Percentiles rank a stretch among this genome's conserved stretches.
Evolutionary conservation across 1,140 invertebrate genomes (phyloP).

Genomic region (Apis florea): DNA sequence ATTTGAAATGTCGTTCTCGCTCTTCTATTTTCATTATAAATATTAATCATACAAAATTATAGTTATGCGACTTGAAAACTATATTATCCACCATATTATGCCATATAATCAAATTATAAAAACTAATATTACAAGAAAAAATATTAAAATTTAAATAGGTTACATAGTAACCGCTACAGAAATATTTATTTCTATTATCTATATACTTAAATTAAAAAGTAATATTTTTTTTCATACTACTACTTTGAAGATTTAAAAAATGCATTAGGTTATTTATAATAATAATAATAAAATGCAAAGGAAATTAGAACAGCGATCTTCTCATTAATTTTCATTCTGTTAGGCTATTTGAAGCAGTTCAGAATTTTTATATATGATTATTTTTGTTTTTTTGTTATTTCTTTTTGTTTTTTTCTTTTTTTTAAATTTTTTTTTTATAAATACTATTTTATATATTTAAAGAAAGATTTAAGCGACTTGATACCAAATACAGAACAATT

Average conservation of each 20-base stretch:
- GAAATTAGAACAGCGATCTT: slow-evolving; percentile 43
- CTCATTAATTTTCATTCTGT: slow-evolving; percentile 13
- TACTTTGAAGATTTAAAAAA: slow-evolving; percentile 13
- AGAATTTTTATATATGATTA: slow-evolving; percentile 18
- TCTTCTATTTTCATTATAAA: slow-evolving; percentile 40
- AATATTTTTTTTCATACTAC: not conserved
- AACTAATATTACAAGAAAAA: slow-evolving; percentile 11
- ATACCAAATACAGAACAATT: slow-evolving; percentile 45
- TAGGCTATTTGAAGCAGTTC: slow-evolving; percentile 37
- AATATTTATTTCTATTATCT: slow-evolving; percentile 12
- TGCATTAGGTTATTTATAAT: not conserved
- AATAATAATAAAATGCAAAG: not conserved
- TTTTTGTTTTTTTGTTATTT: slow-evolving; percentile 3
- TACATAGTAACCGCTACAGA: slow-evolving; percentile 31
- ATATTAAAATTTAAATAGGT: slow-evolving; percentile 27
- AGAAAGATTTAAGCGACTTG: slow-evolving; percentile 34
- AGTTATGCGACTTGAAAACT: not conserved
- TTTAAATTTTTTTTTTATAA: slow-evolving; percentile 33
- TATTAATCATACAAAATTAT: slow-evolving; percentile 9
- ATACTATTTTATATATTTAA: slow-evolving; percentile 53
- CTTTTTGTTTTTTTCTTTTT: too few relatives aligned
- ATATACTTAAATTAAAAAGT: slow-evolving; percentile 36
- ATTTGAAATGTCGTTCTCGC: slow-evolving; percentile 18
- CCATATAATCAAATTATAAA: not conserved
- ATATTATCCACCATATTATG: slow-evolving; percentile 1